Evolutionary conservation across 2,888 invertebrate species (phyloP), one percentile per base, ranked within the genome.

Genomic region (Drosophila demipolita): DNA sequence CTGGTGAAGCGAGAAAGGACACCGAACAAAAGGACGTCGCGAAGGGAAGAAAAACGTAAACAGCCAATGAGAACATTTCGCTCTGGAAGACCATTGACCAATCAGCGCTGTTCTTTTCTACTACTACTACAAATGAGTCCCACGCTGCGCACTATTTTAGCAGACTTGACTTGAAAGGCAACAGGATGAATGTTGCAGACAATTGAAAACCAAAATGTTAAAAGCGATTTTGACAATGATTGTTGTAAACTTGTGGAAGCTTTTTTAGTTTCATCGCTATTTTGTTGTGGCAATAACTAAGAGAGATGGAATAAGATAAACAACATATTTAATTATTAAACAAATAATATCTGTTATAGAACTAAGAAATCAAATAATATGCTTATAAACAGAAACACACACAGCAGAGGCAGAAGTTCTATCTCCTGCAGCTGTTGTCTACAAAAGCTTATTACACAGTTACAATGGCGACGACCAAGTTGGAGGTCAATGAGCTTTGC

Each of bases 401-500:
- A 38, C 63, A 40, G 32, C 45, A 45, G 1, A 7, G 4, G 45
- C 23, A 15, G 23, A 23, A 80, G 42, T 80, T 80, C 77, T 67
- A 53, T 55, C 55, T 38, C 29, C 53, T 38, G 48, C 65, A 53
- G 61, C 45, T 38, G 61, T 38, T 48, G 32, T 5, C 61, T 58
- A 40, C 42, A 69, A 59, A 57, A 68, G 64, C 83, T 80, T 57
- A 83, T 90, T 88, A 90, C 90, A 90, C 90, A 86, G 90, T 86
- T 86, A 86, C 86, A 86, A 80, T 82, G 60, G 54, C 55, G 55
- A 49, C 61, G 67, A 26, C 59, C 68, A 23, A 23, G 76, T 59
- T 80, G 74, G 85, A 79, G 90, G 90, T 87, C 87, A 90, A 79
- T 90, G 90, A 87, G 87, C 90, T 87, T 89, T 87, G 81, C 65